Evolutionary conservation across 2,888 invertebrate genomes (phyloP).

Genomic region (Embidobia sp.): DNA sequence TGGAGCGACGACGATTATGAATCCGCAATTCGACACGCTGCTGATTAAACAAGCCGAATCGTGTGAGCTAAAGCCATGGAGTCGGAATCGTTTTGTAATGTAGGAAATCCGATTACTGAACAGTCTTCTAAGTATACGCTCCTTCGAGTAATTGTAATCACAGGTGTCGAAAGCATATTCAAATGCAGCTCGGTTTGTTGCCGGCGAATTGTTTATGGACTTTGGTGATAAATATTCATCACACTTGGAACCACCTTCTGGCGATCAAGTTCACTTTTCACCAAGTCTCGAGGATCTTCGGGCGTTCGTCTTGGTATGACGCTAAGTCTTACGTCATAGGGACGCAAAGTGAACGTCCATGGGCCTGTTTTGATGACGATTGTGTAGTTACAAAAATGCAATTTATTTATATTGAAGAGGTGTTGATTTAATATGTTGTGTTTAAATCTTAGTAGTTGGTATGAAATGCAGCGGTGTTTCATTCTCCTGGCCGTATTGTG

Average conservation of each 20-base stretch:
- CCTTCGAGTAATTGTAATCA: constrained; percentile 10
- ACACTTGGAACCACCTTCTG: background rate
- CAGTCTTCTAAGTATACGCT: too few relatives aligned
- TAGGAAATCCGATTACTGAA: too few relatives aligned
- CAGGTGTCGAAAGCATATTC: constrained; percentile 14
- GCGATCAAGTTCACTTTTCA: constrained; percentile 18
- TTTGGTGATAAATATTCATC: constrained; percentile 37
- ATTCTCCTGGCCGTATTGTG: too few relatives aligned
- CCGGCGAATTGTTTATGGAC: constrained; percentile 7
- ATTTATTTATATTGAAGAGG: constrained; percentile 12
- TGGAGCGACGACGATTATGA: too few relatives aligned
- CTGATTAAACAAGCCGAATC: too few relatives aligned
- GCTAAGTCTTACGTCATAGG: constrained; percentile 39
- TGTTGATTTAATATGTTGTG: too few relatives aligned
- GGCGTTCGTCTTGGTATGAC: constrained; percentile 10
- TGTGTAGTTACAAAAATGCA: constrained; percentile 16
- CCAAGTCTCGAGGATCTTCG: too few relatives aligned
- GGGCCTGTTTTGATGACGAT: constrained; percentile 32
- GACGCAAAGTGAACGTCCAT: constrained; percentile 43
- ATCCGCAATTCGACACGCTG: too few relatives aligned
- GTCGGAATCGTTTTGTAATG: too few relatives aligned
- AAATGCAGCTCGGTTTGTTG: background rate
- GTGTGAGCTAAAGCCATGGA: too few relatives aligned
- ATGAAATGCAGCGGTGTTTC: too few relatives aligned
- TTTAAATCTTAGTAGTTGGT: too few relatives aligned